These are phyloP conservation scores for Epirrhoe tristata DNA, from an alignment of 2,888 invertebrate species.

Conservation along the genomic window DNA sequence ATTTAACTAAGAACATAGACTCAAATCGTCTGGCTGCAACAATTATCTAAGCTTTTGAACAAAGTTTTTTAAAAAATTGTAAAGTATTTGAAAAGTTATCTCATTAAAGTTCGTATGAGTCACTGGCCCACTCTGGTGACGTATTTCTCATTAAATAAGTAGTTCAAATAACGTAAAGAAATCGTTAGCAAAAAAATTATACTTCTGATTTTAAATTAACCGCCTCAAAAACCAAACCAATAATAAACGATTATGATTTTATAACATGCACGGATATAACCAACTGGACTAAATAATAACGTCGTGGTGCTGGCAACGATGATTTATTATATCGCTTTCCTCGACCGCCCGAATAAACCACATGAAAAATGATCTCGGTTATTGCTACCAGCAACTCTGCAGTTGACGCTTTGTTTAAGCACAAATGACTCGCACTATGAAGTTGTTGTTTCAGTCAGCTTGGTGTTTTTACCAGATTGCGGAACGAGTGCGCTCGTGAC, in stretches of 20 bases:
- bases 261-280: constrained; percentile 76
- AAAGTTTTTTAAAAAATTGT: no score
- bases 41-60: no score
- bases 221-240: constrained; percentile 20
- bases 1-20: no score
- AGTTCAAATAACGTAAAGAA: no score
- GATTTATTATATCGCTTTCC: constrained; percentile 84
- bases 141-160: no score
- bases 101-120: no score
- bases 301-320: constrained; percentile 81
- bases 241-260: constrained; percentile 58
- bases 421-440: constrained; percentile 83
- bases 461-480: constrained; percentile 72
- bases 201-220: not conserved
- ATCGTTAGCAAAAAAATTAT: no score
- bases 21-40: no score
- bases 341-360: constrained; percentile 83
- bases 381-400: constrained; percentile 82
- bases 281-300: constrained; percentile 81
- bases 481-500: constrained; percentile 39
- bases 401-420: constrained; percentile 85
- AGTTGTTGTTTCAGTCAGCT: constrained; percentile 71
- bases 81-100: no score
- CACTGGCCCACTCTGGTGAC: no score
- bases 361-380: constrained; percentile 84